Conservation (phyloP, 2,797 vertebrate species). For the Cyclopterus lumpus region DNA sequence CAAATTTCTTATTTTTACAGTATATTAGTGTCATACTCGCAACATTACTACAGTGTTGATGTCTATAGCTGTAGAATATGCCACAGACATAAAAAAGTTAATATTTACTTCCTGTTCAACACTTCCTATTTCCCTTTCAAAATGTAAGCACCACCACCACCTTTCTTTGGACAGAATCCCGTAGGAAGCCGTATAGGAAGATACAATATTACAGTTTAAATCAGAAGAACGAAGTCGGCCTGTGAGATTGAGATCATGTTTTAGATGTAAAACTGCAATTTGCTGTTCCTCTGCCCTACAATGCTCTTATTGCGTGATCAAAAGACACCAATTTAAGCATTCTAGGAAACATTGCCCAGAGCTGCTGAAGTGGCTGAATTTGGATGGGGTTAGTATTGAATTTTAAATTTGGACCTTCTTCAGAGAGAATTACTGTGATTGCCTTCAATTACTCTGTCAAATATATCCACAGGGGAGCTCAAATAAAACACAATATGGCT, state of each 20-base stretch:
- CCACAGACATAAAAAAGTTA: no score
- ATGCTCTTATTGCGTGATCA: slow-evolving; percentile 28
- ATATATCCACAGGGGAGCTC: slow-evolving; percentile 52
- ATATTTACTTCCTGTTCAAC: no score
- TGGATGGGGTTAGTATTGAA: slow-evolving; percentile 37
- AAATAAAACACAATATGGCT: slow-evolving; percentile 48
- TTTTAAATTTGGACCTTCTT: slow-evolving; percentile 58
- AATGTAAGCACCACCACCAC: not conserved
- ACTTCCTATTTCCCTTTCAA: no score
- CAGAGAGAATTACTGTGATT: slow-evolving; percentile 57
- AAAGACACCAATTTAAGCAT: slow-evolving; percentile 37
- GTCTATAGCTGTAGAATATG: no score
- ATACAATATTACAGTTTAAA: not conserved
- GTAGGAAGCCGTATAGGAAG: not conserved
- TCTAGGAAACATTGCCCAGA: slow-evolving; percentile 34
- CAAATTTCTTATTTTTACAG: no score
- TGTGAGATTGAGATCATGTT: not conserved
- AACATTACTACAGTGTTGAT: no score
- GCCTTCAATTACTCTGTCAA: slow-evolving; percentile 65
- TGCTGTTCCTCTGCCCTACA: slow-evolving; percentile 14
- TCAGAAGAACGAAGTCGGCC: not conserved
- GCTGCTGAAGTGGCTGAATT: slow-evolving; percentile 49
- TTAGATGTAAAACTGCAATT: slow-evolving; percentile 1
- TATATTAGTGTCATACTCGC: no score
- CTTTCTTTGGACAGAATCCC: not conserved